Conservation (phyloP, 2,888 invertebrate species). For the Leptopilina myrica region DNA sequence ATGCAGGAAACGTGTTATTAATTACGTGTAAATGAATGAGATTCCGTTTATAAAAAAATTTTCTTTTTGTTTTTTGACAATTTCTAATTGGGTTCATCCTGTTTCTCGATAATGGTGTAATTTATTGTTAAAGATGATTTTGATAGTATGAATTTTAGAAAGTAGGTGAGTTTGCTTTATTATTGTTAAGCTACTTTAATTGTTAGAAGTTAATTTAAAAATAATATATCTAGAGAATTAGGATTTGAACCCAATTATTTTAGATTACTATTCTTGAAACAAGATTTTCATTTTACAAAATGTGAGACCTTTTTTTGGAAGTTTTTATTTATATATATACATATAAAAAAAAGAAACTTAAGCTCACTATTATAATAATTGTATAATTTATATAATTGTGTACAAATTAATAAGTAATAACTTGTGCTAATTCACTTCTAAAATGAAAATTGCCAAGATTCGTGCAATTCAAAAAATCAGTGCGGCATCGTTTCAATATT, state of each 20-base stretch:
- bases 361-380: background rate
- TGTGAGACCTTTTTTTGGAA: no score
- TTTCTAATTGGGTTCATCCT: slow-evolving; percentile 25
- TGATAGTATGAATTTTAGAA: background rate
- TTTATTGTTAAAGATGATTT: slow-evolving; percentile 1
- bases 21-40: background rate
- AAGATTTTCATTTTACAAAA: slow-evolving; percentile 7
- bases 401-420: slow-evolving; percentile 17
- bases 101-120: background rate
- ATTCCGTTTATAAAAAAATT: background rate
- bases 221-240: background rate
- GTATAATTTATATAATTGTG: background rate
- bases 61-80: background rate
- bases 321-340: no score
- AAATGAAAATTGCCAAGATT: slow-evolving; percentile 24
- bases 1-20: background rate
- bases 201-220: background rate
- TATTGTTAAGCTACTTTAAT: background rate
- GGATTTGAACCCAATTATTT: slow-evolving; percentile 20
- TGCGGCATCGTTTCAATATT: slow-evolving; percentile 5
- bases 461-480: slow-evolving; percentile 20
- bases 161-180: background rate
- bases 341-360: no score
- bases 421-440: slow-evolving; percentile 28
- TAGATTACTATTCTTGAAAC: slow-evolving; percentile 8